These are phyloP conservation scores for Magallana gigas DNA, from an alignment of 1,140 invertebrate genomes.

Conservation along the genomic window DNA sequence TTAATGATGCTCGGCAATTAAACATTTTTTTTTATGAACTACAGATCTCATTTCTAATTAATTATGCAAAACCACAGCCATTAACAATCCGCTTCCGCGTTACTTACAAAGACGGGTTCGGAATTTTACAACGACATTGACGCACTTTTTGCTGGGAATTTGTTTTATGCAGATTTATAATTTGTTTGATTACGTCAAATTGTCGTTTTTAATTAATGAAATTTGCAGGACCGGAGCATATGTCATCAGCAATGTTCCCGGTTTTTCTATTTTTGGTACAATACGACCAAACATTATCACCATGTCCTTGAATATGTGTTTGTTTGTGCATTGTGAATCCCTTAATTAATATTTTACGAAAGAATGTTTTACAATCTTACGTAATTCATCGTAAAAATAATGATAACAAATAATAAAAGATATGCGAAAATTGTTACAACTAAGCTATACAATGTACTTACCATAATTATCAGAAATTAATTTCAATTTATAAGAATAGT, in stretches of 20 bases:
- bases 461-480: no score
- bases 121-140: neutral
- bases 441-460: no score
- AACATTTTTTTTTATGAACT: no score
- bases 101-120: neutral
- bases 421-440: no score
- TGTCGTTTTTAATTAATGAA: neutral
- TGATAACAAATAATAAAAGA: no score
- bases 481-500: no score
- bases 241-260: neutral
- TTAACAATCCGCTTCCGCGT: neutral
- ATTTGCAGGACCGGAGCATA: neutral
- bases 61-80: slow-evolving; percentile 1
- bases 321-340: no score
- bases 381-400: no score
- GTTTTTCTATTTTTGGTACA: slow-evolving; percentile 15
- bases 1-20: no score
- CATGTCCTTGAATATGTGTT: no score
- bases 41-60: neutral
- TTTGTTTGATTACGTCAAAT: neutral
- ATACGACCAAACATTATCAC: neutral
- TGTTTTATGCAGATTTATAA: neutral
- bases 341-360: no score
- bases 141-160: neutral
- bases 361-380: no score